These are phyloP conservation scores for Tetanocera ferruginea DNA, from an alignment of 2,888 invertebrate genomes.

Conservation along the genomic window DNA sequence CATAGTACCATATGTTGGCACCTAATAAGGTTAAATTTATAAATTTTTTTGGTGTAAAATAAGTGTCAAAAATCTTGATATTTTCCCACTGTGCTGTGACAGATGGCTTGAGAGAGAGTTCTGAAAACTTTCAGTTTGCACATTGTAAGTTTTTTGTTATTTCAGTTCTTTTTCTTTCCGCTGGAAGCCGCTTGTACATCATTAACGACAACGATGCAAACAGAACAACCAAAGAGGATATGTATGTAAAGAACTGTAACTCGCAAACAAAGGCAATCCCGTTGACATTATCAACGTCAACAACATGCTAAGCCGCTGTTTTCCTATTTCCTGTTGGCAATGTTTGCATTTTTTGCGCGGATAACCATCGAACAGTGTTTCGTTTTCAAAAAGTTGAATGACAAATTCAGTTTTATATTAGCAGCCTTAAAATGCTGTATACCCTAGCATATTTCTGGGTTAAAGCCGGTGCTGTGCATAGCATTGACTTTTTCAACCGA, in stretches of 20 bases:
- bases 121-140: not conserved
- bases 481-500: too few species aligned
- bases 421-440: too few species aligned
- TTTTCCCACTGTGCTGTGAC: too few species aligned
- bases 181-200: not conserved
- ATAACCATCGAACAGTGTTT: too few species aligned
- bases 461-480: too few species aligned
- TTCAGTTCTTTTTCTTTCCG: not conserved
- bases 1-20: too few species aligned
- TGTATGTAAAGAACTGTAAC: not conserved
- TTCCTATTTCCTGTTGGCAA: not conserved
- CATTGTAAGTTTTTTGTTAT: not conserved
- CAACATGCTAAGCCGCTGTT: not conserved
- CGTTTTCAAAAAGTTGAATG: too few species aligned
- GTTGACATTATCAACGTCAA: slow-evolving; percentile 4
- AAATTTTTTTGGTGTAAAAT: too few species aligned
- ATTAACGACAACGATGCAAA: not conserved
- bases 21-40: too few species aligned
- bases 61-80: too few species aligned
- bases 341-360: not conserved
- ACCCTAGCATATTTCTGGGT: too few species aligned
- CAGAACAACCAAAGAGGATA: not conserved
- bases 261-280: not conserved
- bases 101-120: not conserved
- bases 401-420: too few species aligned